These are phyloP conservation scores for Chamaea fasciata DNA, from an alignment of 2,113 vertebrate species.

Conservation along the genomic window DNA sequence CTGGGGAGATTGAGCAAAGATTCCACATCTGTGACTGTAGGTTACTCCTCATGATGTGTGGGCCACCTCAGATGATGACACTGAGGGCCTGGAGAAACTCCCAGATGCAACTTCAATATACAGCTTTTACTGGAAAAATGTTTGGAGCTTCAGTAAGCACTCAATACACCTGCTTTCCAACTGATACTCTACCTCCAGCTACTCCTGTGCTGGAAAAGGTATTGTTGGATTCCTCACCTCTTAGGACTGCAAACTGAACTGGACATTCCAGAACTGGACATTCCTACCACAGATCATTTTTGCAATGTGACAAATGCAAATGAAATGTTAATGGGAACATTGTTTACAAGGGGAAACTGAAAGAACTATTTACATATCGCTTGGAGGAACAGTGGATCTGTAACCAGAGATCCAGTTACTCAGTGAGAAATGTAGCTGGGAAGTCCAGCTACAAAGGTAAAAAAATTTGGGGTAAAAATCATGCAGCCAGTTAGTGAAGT, in stretches of 20 bases:
- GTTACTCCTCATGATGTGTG: neutral
- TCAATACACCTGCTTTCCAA: neutral
- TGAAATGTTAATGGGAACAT: neutral
- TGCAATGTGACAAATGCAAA: neutral
- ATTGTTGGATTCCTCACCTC: neutral
- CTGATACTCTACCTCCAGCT: neutral
- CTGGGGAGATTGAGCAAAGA: neutral
- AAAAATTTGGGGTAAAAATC: neutral
- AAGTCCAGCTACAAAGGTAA: neutral
- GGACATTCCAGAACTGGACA: neutral
- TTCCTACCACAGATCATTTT: neutral
- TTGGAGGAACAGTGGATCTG: neutral
- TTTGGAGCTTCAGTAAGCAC: neutral
- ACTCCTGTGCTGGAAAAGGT: neutral
- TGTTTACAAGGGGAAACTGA: neutral
- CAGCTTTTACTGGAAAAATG: neutral
- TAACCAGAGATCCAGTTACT: neutral
- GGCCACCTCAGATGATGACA: neutral
- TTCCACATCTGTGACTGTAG: neutral
- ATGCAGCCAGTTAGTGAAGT: neutral
- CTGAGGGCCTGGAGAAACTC: neutral
- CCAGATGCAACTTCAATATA: neutral
- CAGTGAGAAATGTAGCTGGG: neutral
- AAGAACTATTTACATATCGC: fast-evolving
- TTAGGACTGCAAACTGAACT: neutral